phyloP scores from a whole-genome alignment of 2,113 vertebrate species.

The Lophius piscatorius region DNA sequence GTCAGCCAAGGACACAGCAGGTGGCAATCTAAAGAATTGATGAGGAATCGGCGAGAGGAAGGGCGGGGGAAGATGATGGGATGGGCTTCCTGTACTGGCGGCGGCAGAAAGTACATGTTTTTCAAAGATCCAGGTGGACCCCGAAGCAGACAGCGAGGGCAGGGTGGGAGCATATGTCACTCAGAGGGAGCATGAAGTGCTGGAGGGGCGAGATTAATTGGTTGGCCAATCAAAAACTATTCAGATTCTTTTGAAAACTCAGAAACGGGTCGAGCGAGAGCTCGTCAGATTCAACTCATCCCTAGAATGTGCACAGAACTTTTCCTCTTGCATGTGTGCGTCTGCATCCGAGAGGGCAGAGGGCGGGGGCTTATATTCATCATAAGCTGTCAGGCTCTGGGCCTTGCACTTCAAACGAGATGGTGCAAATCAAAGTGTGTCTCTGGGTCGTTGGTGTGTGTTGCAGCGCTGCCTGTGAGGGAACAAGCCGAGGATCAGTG shows the following conservation, averaged over 20 bases:
- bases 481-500: slow-evolving; percentile 63
- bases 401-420: slow-evolving; percentile 73
- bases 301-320: too few species aligned
- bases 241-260: too few species aligned
- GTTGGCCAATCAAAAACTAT: too few species aligned
- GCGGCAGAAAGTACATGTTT: too few species aligned
- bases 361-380: slow-evolving; percentile 72
- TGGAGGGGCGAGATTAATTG: too few species aligned
- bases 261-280: not conserved
- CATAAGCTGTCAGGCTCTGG: slow-evolving; percentile 67
- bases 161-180: slow-evolving; percentile 24
- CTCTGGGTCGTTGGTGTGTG: slow-evolving; percentile 37
- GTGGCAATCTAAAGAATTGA: slow-evolving; percentile 25
- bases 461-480: slow-evolving; percentile 39
- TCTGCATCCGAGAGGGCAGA: slow-evolving; percentile 32
- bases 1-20: slow-evolving; percentile 18
- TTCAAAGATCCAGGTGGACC: slow-evolving; percentile 65
- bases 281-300: too few species aligned
- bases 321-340: slow-evolving; percentile 13
- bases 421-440: slow-evolving; percentile 70
- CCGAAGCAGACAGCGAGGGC: slow-evolving; percentile 24
- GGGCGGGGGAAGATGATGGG: slow-evolving; percentile 25
- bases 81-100: too few species aligned
- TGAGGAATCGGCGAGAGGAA: not conserved
- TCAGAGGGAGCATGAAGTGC: too few species aligned